Conservation (phyloP, 2,113 vertebrate species). For the Xyrauchen texanus region DNA sequence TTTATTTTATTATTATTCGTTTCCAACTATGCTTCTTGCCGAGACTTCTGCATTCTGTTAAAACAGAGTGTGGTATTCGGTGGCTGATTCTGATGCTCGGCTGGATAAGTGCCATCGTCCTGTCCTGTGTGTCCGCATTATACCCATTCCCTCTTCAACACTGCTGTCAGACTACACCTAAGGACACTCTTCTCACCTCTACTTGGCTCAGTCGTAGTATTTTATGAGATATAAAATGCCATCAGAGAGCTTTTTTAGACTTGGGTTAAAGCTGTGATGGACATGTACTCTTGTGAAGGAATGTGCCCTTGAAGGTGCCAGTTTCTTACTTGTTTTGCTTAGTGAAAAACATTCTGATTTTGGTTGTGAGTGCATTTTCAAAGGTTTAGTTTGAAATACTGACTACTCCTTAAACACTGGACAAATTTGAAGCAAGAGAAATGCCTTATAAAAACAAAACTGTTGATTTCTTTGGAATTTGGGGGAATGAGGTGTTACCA, state of each 20-base stretch:
- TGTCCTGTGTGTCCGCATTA: constrained; percentile 61
- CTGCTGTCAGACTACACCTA: constrained; percentile 22
- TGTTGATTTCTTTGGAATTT: neutral
- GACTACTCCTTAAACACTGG: constrained; percentile 1
- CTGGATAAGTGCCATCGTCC: constrained; percentile 53
- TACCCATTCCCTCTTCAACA: constrained; percentile 47
- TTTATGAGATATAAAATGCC: constrained; percentile 50
- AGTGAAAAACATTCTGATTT: too few relatives aligned
- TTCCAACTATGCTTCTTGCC: too few relatives aligned
- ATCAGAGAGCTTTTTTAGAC: constrained; percentile 55
- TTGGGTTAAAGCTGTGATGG: constrained; percentile 66
- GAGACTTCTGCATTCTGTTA: neutral
- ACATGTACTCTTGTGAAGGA: constrained; percentile 39
- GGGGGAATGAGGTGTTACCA: neutral
- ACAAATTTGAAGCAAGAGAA: neutral
- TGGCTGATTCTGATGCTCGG: neutral
- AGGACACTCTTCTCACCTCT: constrained; percentile 59
- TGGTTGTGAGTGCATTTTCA: neutral
- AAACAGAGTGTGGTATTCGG: neutral
- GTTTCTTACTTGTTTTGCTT: too few relatives aligned
- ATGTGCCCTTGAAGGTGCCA: too few relatives aligned
- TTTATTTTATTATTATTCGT: too few relatives aligned
- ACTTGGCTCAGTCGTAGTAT: constrained; percentile 62
- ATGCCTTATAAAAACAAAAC: neutral
- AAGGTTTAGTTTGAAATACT: neutral